These are phyloP conservation scores for Formica selysi DNA, from an alignment of 1,140 invertebrate species.

Conservation along the genomic window DNA sequence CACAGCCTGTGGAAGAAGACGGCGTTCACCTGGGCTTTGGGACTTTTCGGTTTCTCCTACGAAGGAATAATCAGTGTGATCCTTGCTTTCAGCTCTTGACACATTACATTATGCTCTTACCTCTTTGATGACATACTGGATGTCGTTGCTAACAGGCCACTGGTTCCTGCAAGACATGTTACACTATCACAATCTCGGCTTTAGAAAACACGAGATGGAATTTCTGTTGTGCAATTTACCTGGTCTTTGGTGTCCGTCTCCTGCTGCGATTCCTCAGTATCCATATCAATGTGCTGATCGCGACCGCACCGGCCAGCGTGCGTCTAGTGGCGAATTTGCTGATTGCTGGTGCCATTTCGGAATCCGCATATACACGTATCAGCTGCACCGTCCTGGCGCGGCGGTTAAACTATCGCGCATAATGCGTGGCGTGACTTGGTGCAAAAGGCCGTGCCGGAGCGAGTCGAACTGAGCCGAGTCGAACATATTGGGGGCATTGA, in stretches of 20 bases:
- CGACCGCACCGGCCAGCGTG: constrained; percentile 87
- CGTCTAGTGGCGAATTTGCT: constrained; percentile 88
- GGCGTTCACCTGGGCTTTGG: constrained; percentile 95
- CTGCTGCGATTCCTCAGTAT: constrained; percentile 86
- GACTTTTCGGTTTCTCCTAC: constrained; percentile 88
- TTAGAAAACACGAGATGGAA: not conserved
- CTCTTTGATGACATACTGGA: constrained; percentile 92
- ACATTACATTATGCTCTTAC: constrained; percentile 74
- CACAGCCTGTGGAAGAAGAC: constrained; percentile 93
- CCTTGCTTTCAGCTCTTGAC: too few species aligned
- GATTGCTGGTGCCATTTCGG: constrained; percentile 88
- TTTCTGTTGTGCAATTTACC: constrained; percentile 68
- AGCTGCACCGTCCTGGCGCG: constrained; percentile 22
- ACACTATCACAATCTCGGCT: constrained; percentile 26
- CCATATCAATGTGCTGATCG: constrained; percentile 87
- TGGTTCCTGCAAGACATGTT: constrained; percentile 71
- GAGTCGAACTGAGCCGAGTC: not conserved
- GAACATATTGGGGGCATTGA: not conserved
- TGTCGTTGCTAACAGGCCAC: constrained; percentile 86
- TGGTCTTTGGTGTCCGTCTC: constrained; percentile 80
- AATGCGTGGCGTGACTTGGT: not conserved
- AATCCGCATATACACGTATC: not conserved
- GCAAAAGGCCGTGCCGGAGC: not conserved
- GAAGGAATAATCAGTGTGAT: constrained; percentile 35
- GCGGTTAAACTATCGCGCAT: constrained; percentile 20